Base-by-base conservation (phyloP, 2,888 invertebrate species). In the Argyra leucocephala region DNA sequence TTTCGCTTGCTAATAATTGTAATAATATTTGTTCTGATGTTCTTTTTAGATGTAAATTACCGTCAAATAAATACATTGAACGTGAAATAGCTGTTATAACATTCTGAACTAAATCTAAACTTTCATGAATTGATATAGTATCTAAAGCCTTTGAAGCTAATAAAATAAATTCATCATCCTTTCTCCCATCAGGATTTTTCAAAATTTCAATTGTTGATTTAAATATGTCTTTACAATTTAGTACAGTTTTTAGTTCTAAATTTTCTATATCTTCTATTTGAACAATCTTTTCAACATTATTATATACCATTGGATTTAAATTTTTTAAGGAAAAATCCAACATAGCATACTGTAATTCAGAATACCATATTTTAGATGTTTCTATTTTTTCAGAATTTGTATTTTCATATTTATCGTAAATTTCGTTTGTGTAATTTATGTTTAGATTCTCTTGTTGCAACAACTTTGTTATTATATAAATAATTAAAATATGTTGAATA, bases 111-210 rank as follows among this genome's bases (percentile, higher is more conserved):
- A 79, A 61, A 1, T 70, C 65, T 26, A 72, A 64, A 67, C 75
- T 79, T 64, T 74, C 73, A 61, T 77, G 69, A 57, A 74, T 72
- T 21, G 71, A 69, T 31, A 79, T 65, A 1, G 74, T 73, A 1
- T 72, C 61, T 9, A 72, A 69, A 24, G 68, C 67, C 24, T 66
- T 37, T 4, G 23, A 6, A 1, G 72, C 71, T 12, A 68, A 59
- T 10, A 66, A 65, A 10, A 76, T 68, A 3, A 72, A 67, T 1
- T 69, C 62, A 61, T 62, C 65, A 26, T 67, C 70, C 1, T 24
- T 68, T n/a, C 23, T 64, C 10, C 22, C 68, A 2, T 68, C 64
- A 37, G 65, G 69, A 22, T 63, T 63, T 22, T 57, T 70, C 6
- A 74, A 61, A 7, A 74, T 57, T 18, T 70, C 61, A 24, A 74